These are phyloP conservation scores for Nannoperca australis DNA, from an alignment of 2,797 vertebrate species.

Conservation along the genomic window DNA sequence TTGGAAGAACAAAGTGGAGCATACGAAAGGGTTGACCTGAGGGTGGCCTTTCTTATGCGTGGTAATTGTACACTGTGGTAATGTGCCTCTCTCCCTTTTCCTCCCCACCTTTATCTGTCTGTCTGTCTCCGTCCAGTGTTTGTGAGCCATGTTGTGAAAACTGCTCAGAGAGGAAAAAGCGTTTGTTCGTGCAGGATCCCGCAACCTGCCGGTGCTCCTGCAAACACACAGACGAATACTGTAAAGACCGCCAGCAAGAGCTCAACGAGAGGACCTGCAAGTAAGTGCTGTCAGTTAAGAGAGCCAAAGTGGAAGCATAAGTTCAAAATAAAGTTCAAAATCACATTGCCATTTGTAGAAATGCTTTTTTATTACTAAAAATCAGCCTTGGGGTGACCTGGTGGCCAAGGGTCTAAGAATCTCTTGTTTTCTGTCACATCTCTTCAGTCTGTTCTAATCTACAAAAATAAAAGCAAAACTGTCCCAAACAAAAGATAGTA, in stretches of 20 bases:
- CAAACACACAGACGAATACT: conserved; percentile 97
- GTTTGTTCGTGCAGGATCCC: conserved; percentile 96
- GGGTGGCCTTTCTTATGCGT: conserved; percentile 46
- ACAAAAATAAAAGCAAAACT: background rate
- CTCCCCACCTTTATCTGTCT: conserved; percentile 86
- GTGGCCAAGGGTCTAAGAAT: background rate
- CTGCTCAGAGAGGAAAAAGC: conserved; percentile 95
- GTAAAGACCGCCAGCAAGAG: conserved; percentile 97
- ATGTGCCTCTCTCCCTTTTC: conserved; percentile 69
- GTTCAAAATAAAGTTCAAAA: background rate
- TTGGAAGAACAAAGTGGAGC: conserved; percentile 51
- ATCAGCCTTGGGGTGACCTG: background rate
- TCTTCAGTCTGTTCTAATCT: background rate
- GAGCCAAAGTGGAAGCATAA: background rate
- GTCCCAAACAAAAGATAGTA: background rate
- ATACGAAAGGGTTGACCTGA: conserved; percentile 46
- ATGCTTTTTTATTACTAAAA: background rate
- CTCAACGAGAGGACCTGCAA: conserved; percentile 99
- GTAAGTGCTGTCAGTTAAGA: conserved; percentile 73
- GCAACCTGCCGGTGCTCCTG: conserved; percentile 98
- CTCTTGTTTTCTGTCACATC: background rate
- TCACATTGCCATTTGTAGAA: background rate
- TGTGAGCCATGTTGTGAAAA: conserved; percentile 91
- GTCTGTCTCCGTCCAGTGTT: conserved; percentile 89
- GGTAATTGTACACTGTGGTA: conserved; percentile 62